Base-by-base conservation (phyloP, 2,797 vertebrate genomes). In the Chelon auratus region DNA sequence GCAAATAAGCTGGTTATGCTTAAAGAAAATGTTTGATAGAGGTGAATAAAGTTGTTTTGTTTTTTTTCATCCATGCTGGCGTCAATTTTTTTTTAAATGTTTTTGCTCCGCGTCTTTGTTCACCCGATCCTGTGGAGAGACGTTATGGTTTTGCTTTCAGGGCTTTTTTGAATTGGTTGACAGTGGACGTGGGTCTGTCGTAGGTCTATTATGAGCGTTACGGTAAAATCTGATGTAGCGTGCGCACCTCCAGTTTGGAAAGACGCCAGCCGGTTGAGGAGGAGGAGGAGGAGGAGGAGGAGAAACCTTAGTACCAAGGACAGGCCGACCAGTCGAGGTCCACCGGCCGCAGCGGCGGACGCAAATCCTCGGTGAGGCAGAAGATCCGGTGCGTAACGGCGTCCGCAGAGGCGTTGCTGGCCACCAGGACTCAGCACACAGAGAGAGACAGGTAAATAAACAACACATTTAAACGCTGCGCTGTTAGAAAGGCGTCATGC, bases 221-320 rank as follows among this genome's bases (percentile, higher is more conserved):
- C 89, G 93, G 91, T 92, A 90, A n/a, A 20, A 1, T 15, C 4
- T 90, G 91, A 93, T 82, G 92, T 84, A 24, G 20, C 11, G 26
- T 40, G 65, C 87, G 83, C 91, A 87, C 90, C 91, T 93, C 87
- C 86, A 9, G 67, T 51, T 82, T 73, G 76, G 85, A 90, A 89
- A 82, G 92, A 87, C 90, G 89, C 76, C 81, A 84, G 66, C 75
- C 80, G 78, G 72, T 72, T 2, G 59, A 71, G 64, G 56, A 75
- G 80, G 57, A 58, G 30, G 30, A 8, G 24, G 5, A 8, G 30
- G 30, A 33, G 30, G 30, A 33, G 30, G 30, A 33, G 30, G 56
- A 75, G 81, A 55, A 58, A 51, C 42, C 64, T 65, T 70, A 7
- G 43, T 54, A 7, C 43, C 78, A 90, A 90, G 86, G 87, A 88